A percentile compares a stretch with the other conserved stretches of the same genome.
Conservation (phyloP, 2,888 invertebrate genomes). For the Cryptocephalus moraei region DNA sequence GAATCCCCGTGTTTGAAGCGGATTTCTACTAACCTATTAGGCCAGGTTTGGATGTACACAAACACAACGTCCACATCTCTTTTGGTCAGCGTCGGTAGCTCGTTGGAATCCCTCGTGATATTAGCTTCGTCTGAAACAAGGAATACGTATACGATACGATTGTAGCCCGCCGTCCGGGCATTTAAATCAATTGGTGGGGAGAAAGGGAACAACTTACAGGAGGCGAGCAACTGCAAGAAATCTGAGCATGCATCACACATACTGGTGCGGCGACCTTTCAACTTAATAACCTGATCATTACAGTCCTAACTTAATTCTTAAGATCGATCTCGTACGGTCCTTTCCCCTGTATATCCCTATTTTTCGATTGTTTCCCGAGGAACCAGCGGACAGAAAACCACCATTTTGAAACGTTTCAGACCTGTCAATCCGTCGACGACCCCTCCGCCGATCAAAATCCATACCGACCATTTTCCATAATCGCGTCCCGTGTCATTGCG, state of each 20-base stretch:
- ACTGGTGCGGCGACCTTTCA: conserved; percentile 25
- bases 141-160: neutral
- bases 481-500: too few species aligned
- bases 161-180: too few species aligned
- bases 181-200: too few species aligned
- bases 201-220: conserved; percentile 50
- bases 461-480: too few species aligned
- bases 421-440: too few species aligned
- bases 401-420: conserved; percentile 29
- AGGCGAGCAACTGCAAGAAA: conserved; percentile 82
- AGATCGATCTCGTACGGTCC: conserved; percentile 6
- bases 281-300: conserved; percentile 16
- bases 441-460: too few species aligned
- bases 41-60: conserved; percentile 82
- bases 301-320: conserved; percentile 12
- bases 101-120: conserved; percentile 66
- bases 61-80: conserved; percentile 75
- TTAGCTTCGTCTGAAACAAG: conserved; percentile 64
- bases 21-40: conserved; percentile 56
- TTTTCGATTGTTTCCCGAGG: conserved; percentile 17
- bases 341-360: conserved; percentile 12
- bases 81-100: conserved; percentile 62
- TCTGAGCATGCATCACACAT: conserved; percentile 95
- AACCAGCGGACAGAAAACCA: conserved; percentile 33
- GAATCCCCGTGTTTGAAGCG: too few species aligned